phyloP scores from a whole-genome alignment of 2,888 invertebrate genomes.

The Drosophila atroscutellata region DNA sequence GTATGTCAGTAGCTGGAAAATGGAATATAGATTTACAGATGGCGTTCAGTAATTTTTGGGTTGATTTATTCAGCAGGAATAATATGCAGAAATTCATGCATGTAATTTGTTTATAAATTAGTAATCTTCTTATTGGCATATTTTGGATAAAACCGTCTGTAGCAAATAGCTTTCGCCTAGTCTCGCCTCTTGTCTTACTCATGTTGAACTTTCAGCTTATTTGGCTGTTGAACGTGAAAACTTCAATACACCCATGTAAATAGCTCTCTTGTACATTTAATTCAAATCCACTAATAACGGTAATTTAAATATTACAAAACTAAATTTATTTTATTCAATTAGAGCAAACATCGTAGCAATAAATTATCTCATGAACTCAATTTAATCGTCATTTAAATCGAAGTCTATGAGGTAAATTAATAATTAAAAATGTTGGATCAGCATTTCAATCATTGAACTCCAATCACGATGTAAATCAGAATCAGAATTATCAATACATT shows the following conservation, averaged over 20 bases:
- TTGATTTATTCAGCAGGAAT: background rate
- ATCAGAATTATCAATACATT: background rate
- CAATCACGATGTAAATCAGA: background rate
- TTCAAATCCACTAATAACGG: background rate
- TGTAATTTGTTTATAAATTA: background rate
- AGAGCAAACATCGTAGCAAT: background rate
- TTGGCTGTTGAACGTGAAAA: background rate
- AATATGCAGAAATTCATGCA: background rate
- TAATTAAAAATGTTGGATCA: background rate
- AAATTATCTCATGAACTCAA: background rate
- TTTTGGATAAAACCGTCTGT: background rate
- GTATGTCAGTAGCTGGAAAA: conserved; percentile 25
- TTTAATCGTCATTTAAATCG: background rate
- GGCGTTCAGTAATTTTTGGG: background rate
- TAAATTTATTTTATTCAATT: background rate
- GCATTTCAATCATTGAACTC: background rate
- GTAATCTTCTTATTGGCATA: background rate
- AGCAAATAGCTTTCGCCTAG: background rate
- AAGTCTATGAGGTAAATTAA: background rate
- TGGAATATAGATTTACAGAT: conserved; percentile 27
- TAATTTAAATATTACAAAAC: background rate
- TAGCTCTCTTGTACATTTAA: background rate
- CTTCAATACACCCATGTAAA: background rate
- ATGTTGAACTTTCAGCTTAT: background rate
- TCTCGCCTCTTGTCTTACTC: background rate